phyloP scores from a whole-genome alignment of 35 echinoderm and acorn worm species.

The Eucidaris tribuloides region DNA sequence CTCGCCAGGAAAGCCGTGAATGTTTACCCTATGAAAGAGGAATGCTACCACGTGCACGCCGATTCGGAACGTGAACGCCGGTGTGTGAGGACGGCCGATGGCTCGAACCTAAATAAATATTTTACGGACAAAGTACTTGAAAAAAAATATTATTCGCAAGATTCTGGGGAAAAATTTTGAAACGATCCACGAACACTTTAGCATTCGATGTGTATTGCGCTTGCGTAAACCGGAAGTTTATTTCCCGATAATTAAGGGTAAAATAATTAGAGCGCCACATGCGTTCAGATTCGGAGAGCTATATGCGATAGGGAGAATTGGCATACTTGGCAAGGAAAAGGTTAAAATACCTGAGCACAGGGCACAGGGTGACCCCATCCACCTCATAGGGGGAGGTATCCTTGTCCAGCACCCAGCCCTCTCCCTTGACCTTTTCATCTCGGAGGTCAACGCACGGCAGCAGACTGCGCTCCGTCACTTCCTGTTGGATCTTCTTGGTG shows the following conservation, averaged over 20 bases:
- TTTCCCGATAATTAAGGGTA: not conserved
- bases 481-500: slow-evolving; percentile 13
- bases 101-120: too few species aligned
- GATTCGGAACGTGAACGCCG: too few species aligned
- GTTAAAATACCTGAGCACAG: not conserved
- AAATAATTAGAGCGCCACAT: not conserved
- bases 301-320: not conserved
- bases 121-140: too few species aligned
- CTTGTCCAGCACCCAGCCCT: slow-evolving; percentile 51
- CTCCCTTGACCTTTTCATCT: slow-evolving; percentile 9
- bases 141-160: too few species aligned
- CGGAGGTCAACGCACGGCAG: slow-evolving; percentile 36
- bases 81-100: too few species aligned
- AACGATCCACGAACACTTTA: not conserved
- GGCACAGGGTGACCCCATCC: slow-evolving; percentile 24
- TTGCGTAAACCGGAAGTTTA: not conserved
- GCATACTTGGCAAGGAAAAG: not conserved
- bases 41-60: too few species aligned
- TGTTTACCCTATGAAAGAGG: too few species aligned
- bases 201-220: not conserved
- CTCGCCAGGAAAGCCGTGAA: too few species aligned
- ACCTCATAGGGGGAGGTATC: not conserved
- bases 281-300: not conserved
- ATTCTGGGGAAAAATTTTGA: not conserved
- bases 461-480: slow-evolving; percentile 32